Evolutionary conservation across 2,113 vertebrate genomes (phyloP).

Genomic region (Sylvia atricapilla): DNA sequence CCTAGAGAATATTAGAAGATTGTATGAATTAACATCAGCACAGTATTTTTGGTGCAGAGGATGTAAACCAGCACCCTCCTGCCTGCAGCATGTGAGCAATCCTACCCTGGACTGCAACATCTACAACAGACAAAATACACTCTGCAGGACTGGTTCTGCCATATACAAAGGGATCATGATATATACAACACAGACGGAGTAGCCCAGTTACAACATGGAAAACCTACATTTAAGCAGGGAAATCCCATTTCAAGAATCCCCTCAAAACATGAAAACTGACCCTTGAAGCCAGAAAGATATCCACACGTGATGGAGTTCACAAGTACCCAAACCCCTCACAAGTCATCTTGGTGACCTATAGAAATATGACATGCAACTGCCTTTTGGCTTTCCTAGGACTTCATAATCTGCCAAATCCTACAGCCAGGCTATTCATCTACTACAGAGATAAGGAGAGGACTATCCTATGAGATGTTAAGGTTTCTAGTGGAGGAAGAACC

Average conservation of each 20-base stretch:
- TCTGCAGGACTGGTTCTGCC: not conserved
- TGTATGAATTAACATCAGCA: not conserved
- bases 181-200: fast-evolving
- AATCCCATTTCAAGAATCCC: not conserved
- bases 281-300: not conserved
- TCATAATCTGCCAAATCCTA: not conserved
- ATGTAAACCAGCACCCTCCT: not conserved
- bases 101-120: not conserved
- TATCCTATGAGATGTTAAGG: not conserved
- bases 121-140: not conserved
- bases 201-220: not conserved
- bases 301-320: not conserved
- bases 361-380: not conserved
- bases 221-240: not conserved
- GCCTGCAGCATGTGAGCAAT: not conserved
- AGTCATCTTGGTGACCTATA: fast-evolving
- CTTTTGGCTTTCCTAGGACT: not conserved
- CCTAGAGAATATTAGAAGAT: not conserved
- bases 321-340: not conserved
- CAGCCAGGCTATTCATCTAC: not conserved
- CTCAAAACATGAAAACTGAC: not conserved
- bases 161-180: not conserved
- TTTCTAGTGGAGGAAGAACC: not conserved
- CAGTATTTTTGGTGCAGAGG: not conserved
- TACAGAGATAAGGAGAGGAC: not conserved